Evolutionary conservation across 64 coral and sea anemone genomes (phyloP).

Genomic region (Anthopleura sola): DNA sequence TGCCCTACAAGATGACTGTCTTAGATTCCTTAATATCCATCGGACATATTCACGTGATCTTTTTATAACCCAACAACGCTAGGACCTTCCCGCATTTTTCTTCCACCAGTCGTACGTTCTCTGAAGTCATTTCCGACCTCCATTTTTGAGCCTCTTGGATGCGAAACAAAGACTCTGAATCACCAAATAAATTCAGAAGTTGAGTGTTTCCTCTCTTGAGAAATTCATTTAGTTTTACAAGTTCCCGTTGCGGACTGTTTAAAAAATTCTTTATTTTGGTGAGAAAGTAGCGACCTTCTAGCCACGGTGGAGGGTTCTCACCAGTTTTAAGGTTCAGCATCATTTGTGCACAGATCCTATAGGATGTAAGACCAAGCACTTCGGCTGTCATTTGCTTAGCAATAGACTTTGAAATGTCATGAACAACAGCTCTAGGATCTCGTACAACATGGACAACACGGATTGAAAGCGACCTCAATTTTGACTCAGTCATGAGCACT

Average conservation of each 20-base stretch:
- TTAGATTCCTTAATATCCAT: no score
- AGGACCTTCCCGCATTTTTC: background rate
- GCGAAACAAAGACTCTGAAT: background rate
- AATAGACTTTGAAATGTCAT: background rate
- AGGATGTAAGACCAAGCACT: background rate
- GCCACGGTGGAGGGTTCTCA: background rate
- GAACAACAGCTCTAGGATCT: background rate
- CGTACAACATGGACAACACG: background rate
- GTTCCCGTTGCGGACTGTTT: background rate
- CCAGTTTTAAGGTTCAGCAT: background rate
- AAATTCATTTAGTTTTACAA: background rate
- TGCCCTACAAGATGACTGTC: no score
- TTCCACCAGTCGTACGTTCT: background rate
- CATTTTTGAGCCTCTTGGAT: background rate
- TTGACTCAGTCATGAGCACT: background rate
- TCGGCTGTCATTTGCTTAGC: background rate
- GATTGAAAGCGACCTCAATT: background rate
- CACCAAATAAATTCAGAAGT: background rate
- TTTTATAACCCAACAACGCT: background rate
- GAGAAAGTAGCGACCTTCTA: background rate
- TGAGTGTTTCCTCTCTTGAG: background rate
- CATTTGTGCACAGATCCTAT: conserved; percentile 1
- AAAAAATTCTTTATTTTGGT: background rate
- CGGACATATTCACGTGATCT: background rate
- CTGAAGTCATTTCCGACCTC: background rate